Percentiles rank a stretch among this genome's conserved stretches.
phyloP scores from a whole-genome alignment of 2,888 invertebrate species.

The Eumerus sabulonum region DNA sequence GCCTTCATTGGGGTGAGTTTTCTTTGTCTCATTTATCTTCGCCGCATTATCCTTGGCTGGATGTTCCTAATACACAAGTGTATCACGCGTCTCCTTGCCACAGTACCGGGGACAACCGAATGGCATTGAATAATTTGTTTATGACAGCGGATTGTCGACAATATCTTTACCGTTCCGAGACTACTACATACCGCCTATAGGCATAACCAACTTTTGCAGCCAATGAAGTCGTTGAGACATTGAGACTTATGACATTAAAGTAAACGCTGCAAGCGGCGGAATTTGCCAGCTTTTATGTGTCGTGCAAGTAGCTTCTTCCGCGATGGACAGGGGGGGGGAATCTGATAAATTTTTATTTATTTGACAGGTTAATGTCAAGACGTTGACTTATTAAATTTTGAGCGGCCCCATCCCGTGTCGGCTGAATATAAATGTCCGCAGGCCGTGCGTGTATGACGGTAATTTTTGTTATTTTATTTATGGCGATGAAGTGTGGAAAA shows the following conservation, averaged over 20 bases:
- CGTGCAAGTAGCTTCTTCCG: slow-evolving; percentile 17
- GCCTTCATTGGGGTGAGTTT: slow-evolving; percentile 33
- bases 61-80: slow-evolving; percentile 17
- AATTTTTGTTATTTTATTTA: slow-evolving; percentile 40
- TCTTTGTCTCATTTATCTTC: slow-evolving; percentile 70
- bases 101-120: slow-evolving; percentile 49
- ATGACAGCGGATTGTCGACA: slow-evolving; percentile 50
- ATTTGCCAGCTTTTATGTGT: slow-evolving; percentile 39
- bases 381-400: slow-evolving; percentile 71
- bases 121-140: slow-evolving; percentile 71
- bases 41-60: slow-evolving; percentile 65
- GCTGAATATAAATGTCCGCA: too few relatives aligned
- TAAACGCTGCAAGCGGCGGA: slow-evolving; percentile 41
- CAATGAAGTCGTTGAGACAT: too few relatives aligned
- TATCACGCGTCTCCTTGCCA: slow-evolving; percentile 13
- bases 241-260: slow-evolving; percentile 65
- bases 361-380: slow-evolving; percentile 72
- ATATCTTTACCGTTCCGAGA: slow-evolving; percentile 59
- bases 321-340: too few relatives aligned
- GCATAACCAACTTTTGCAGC: slow-evolving; percentile 15
- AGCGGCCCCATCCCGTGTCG: neutral
- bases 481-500: slow-evolving; percentile 62
- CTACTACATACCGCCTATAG: slow-evolving; percentile 24
- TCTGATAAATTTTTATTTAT: slow-evolving; percentile 73
- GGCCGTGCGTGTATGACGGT: slow-evolving; percentile 12